Percentiles rank a stretch among this genome's conserved stretches.
Evolutionary conservation across 23 tunicate genomes (phyloP).

Genomic region (Oikopleura albicans): DNA sequence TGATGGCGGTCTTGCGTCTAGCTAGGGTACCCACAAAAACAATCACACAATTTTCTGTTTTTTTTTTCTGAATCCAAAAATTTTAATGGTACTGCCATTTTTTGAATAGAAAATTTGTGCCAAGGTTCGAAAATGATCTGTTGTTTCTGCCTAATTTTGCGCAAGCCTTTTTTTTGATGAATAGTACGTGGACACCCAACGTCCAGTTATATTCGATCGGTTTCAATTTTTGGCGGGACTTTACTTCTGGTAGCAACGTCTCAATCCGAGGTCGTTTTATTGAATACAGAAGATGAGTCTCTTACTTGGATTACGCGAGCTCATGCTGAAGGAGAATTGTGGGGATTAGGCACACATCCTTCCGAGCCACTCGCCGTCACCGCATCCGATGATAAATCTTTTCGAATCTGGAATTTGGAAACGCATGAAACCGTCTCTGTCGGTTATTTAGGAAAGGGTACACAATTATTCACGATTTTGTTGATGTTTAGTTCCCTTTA

Average conservation of each 20-base stretch:
- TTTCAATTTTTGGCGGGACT: slow-evolving; percentile 24
- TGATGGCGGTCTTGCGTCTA: not conserved
- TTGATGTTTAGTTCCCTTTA: no score
- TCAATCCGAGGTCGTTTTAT: slow-evolving; percentile 54
- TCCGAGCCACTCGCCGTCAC: slow-evolving; percentile 47
- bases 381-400: slow-evolving; percentile 51
- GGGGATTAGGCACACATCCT: slow-evolving; percentile 75
- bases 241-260: slow-evolving; percentile 58
- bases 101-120: no score
- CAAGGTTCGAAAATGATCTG: no score
- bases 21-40: no score
- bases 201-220: slow-evolving; percentile 12
- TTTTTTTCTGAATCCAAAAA: no score
- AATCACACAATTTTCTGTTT: no score
- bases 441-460: not conserved
- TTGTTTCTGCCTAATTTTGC: no score
- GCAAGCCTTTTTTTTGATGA: no score
- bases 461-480: no score
- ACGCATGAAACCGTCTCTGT: not conserved
- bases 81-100: no score
- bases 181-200: no score
- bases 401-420: slow-evolving; percentile 3
- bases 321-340: slow-evolving; percentile 88
- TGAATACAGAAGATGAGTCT: slow-evolving; percentile 24
- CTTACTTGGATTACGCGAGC: slow-evolving; percentile 50